Conservation (phyloP, 2,113 vertebrate genomes). For the Hemichromis elongatus region DNA sequence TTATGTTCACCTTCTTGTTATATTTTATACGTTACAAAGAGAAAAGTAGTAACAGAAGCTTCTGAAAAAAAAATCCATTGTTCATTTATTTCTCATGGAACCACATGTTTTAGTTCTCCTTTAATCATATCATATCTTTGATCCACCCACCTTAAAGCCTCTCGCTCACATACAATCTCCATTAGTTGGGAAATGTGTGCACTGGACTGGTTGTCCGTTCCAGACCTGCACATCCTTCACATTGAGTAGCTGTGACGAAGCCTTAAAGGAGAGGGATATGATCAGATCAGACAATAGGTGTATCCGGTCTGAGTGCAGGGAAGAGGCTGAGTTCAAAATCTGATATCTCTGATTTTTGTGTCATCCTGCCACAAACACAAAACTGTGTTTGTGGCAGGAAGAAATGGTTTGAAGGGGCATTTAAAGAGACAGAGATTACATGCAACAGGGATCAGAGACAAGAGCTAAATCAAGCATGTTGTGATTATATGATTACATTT, state of each 20-base stretch:
- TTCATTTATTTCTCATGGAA: constrained; percentile 27
- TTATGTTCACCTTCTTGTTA: background rate
- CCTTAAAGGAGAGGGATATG: background rate
- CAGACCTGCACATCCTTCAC: constrained; percentile 10
- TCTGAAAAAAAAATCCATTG: constrained; percentile 42
- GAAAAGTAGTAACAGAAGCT: background rate
- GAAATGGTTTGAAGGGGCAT: constrained; percentile 19
- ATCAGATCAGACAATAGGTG: constrained; percentile 33
- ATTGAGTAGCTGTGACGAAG: constrained; percentile 23
- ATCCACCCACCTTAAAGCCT: constrained; percentile 68
- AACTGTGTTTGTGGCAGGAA: constrained; percentile 14
- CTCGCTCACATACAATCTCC: constrained; percentile 46
- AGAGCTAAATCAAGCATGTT: constrained; percentile 27
- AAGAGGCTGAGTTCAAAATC: background rate
- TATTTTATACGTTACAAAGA: background rate
- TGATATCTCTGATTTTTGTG: constrained; percentile 33
- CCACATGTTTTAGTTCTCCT: constrained; percentile 41
- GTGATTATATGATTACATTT: constrained; percentile 15
- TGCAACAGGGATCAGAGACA: constrained; percentile 33
- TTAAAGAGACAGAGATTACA: constrained; percentile 44
- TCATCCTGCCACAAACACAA: background rate
- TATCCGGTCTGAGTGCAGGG: constrained; percentile 31
- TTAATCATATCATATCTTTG: constrained; percentile 74
- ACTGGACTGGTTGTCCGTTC: constrained; percentile 1
- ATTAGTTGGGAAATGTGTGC: constrained; percentile 58